Evolutionary conservation across 1,140 invertebrate species (phyloP).

Genomic region (Agraylea sexmaculata): DNA sequence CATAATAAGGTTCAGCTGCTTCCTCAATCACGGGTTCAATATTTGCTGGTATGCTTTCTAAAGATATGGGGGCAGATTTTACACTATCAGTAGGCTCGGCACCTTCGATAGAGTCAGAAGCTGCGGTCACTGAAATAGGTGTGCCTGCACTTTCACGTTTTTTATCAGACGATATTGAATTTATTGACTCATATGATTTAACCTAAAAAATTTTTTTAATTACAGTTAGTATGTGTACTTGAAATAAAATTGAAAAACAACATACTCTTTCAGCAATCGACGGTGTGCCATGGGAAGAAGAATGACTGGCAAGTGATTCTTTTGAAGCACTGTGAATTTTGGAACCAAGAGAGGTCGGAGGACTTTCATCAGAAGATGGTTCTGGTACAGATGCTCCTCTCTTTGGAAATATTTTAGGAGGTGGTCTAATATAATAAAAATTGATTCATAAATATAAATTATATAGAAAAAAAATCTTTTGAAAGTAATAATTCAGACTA

Average conservation of each 20-base stretch:
- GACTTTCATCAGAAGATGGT: slow-evolving; percentile 41
- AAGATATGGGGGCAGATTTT: slow-evolving; percentile 36
- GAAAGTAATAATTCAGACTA: slow-evolving; percentile 16
- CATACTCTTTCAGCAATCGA: slow-evolving; percentile 39
- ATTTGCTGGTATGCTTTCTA: slow-evolving; percentile 35
- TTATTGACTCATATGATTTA: slow-evolving; percentile 49
- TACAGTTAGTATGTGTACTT: background rate
- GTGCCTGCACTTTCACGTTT: slow-evolving; percentile 37
- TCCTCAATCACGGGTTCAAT: slow-evolving; percentile 32
- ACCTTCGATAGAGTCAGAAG: slow-evolving; percentile 28
- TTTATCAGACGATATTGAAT: slow-evolving; percentile 41
- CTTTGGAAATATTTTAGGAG: slow-evolving; percentile 47
- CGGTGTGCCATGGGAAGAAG: slow-evolving; percentile 29
- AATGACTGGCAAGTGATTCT: slow-evolving; percentile 37
- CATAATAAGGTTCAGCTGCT: slow-evolving; percentile 65
- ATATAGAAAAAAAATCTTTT: background rate
- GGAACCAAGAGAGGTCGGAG: slow-evolving; percentile 32
- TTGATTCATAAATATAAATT: background rate
- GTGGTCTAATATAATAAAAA: slow-evolving; percentile 36
- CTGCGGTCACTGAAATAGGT: slow-evolving; percentile 25
- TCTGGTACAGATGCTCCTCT: slow-evolving; percentile 41
- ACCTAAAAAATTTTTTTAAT: slow-evolving; percentile 30
- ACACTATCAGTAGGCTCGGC: slow-evolving; percentile 26
- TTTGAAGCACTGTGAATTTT: slow-evolving; percentile 33
- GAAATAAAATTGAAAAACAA: slow-evolving; percentile 7